Evolutionary conservation across 2,113 vertebrate species (phyloP).

Genomic region (Seriola aureovittata): DNA sequence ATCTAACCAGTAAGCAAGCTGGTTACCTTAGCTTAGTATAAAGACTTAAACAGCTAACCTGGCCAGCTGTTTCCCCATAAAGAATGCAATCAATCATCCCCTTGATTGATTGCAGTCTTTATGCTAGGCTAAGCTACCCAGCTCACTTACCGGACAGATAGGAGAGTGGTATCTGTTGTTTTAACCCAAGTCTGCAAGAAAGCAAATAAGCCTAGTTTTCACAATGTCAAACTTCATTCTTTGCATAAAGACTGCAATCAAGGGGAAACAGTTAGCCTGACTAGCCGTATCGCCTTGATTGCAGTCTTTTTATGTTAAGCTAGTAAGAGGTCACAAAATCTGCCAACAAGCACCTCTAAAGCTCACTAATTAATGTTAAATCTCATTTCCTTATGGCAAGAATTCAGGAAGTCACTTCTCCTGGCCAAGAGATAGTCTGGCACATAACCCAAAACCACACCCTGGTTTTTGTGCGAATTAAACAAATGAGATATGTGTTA

Average conservation of each 20-base stretch:
- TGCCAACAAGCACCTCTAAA: neutral
- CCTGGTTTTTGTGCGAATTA: too few relatives aligned
- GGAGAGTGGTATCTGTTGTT: too few relatives aligned
- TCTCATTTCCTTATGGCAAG: neutral
- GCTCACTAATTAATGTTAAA: constrained; percentile 2
- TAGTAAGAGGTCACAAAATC: neutral
- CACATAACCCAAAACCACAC: neutral
- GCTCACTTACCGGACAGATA: too few relatives aligned
- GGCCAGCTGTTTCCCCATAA: too few relatives aligned
- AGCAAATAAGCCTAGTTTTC: too few relatives aligned
- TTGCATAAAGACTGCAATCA: neutral
- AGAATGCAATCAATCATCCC: too few relatives aligned
- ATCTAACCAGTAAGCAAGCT: neutral
- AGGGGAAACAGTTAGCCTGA: neutral
- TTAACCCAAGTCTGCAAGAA: too few relatives aligned
- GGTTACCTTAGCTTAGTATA: neutral
- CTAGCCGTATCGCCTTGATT: too few relatives aligned
- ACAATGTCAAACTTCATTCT: too few relatives aligned
- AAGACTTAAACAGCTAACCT: too few relatives aligned
- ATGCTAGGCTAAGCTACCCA: too few relatives aligned
- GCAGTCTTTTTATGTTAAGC: neutral
- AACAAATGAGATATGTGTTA: neutral
- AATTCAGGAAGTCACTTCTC: neutral
- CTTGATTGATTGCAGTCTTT: too few relatives aligned
- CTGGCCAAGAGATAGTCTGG: neutral